Conservation (phyloP, 1,140 invertebrate species). For the Polypedilum pembai region DNA sequence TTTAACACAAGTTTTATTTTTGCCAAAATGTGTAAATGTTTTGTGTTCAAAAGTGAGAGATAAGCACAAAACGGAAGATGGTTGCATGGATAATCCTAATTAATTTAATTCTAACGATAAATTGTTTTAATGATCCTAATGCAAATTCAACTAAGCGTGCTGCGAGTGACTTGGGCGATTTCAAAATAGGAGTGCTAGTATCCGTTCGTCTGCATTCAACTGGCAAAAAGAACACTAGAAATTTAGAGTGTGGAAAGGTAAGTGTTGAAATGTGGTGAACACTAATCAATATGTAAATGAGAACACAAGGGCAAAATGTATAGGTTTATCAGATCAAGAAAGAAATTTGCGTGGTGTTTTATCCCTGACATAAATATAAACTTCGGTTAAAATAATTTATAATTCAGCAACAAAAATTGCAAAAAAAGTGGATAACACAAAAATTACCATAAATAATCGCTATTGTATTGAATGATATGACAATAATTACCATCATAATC, state of each 20-base stretch:
- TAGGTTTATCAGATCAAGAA: neutral
- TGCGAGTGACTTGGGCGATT: neutral
- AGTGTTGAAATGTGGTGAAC: neutral
- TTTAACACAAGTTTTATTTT: no score
- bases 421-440: no score
- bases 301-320: neutral
- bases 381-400: no score
- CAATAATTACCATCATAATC: no score
- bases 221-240: slow-evolving; percentile 4
- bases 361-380: no score
- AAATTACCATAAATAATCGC: no score
- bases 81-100: neutral
- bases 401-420: no score
- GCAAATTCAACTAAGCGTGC: neutral
- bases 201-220: neutral
- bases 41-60: no score
- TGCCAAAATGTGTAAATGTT: no score
- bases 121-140: slow-evolving; percentile 7
- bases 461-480: no score
- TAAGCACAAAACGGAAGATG: no score
- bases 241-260: slow-evolving; percentile 22
- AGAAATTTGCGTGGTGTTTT: no score
- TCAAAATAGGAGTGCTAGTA: slow-evolving; percentile 1
- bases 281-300: slow-evolving; percentile 9
- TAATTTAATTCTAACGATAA: slow-evolving; percentile 15